These are phyloP conservation scores for Listrodromus nycthemerus DNA, from an alignment of 2,888 invertebrate species.

Conservation along the genomic window DNA sequence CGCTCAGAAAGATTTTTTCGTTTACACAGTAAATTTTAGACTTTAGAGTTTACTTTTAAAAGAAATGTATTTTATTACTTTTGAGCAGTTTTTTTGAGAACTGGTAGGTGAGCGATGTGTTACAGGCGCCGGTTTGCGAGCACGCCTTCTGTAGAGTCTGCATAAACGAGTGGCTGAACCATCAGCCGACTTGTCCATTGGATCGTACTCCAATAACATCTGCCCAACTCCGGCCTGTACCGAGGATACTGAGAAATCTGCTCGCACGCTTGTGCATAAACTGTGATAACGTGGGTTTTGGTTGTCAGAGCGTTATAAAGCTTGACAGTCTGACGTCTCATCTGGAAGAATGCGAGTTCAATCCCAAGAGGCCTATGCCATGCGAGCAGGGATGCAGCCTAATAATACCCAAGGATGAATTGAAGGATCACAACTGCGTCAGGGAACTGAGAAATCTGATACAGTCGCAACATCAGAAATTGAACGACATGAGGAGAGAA, in stretches of 20 bases:
- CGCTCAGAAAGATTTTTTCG: background rate
- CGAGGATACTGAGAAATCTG: conserved; percentile 96
- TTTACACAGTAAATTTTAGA: background rate
- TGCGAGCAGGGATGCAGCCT: conserved; percentile 98
- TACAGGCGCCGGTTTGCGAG: conserved; percentile 96
- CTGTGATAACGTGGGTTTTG: conserved; percentile 96
- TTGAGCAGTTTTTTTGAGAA: conserved; percentile 74
- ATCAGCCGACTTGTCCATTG: conserved; percentile 97
- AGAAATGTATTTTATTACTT: too few species aligned
- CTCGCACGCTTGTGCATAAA: conserved; percentile 94
- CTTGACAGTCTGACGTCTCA: conserved; percentile 94
- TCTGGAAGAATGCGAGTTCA: conserved; percentile 96
- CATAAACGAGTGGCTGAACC: conserved; percentile 97
- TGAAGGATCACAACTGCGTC: conserved; percentile 97
- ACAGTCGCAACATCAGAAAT: conserved; percentile 93
- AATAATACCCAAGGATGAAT: conserved; percentile 97
- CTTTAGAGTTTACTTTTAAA: too few species aligned
- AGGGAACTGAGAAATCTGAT: conserved; percentile 94
- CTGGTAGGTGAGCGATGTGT: conserved; percentile 80
- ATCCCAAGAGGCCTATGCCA: conserved; percentile 96
- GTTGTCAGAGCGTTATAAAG: conserved; percentile 94
- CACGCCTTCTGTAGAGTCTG: conserved; percentile 98
- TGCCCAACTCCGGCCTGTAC: conserved; percentile 95
- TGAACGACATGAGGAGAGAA: conserved; percentile 94
- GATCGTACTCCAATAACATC: conserved; percentile 96